Conservation (phyloP, 64 coral and sea anemone genomes). For the Exaiptasia diaphana region DNA sequence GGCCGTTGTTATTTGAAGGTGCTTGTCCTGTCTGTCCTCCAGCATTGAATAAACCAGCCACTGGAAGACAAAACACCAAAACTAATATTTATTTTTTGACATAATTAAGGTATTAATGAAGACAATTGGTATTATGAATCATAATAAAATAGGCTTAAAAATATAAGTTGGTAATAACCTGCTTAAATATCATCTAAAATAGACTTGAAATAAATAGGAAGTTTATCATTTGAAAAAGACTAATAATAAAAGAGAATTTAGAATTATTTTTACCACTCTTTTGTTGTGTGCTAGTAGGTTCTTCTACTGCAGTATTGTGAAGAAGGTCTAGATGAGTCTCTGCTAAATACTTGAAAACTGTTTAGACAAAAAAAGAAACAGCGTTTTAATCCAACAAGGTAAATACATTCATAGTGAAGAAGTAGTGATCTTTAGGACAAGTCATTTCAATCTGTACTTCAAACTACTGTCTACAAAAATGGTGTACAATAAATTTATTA, state of each 20-base stretch:
- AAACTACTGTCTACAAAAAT: no score
- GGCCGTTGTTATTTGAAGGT: constrained; percentile 68
- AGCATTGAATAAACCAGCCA: constrained; percentile 80
- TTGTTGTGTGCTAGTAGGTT: constrained; percentile 67
- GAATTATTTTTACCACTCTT: constrained; percentile 73
- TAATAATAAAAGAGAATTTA: not conserved
- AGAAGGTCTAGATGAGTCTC: constrained; percentile 86
- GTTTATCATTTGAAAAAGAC: not conserved
- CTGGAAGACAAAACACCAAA: not conserved
- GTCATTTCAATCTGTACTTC: no score
- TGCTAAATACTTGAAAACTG: constrained; percentile 91
- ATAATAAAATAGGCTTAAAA: not conserved
- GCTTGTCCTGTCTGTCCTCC: constrained; percentile 49
- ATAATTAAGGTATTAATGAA: not conserved
- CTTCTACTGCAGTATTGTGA: constrained; percentile 68
- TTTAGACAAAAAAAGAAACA: not conserved
- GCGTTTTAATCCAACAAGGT: not conserved
- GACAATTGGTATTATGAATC: not conserved
- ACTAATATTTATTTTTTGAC: not conserved
- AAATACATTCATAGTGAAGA: no score
- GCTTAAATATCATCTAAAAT: not conserved
- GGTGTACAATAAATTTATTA: no score
- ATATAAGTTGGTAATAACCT: not conserved
- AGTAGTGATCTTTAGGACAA: no score
- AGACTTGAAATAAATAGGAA: not conserved